phyloP scores from a whole-genome alignment of 2,888 invertebrate species.

The Sphaerophoria rueppellii region DNA sequence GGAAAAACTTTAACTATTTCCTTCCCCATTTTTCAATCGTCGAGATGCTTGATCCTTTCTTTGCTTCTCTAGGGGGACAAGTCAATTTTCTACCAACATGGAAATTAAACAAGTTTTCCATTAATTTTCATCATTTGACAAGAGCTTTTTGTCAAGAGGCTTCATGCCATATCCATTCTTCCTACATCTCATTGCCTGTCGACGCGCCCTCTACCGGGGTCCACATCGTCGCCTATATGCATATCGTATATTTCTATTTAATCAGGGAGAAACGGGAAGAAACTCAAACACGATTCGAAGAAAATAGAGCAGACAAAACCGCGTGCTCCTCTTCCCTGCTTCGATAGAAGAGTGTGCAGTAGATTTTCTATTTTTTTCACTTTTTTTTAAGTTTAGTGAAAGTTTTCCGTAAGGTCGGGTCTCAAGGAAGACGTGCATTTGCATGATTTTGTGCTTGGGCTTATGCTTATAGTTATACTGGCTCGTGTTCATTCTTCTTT shows the following conservation, averaged over 20 bases:
- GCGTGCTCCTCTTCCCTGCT: conserved; percentile 37
- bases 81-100: conserved; percentile 64
- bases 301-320: conserved; percentile 61
- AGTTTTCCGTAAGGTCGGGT: conserved; percentile 52
- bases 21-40: not conserved
- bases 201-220: not conserved
- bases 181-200: too few species aligned
- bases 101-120: conserved; percentile 71
- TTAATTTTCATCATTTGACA: conserved; percentile 64
- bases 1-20: conserved; percentile 31
- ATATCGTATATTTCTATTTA: conserved; percentile 17
- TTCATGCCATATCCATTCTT: conserved; percentile 11
- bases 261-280: conserved; percentile 9
- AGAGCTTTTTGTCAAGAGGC: conserved; percentile 49
- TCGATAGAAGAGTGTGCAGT: conserved; percentile 20
- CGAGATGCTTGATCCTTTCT: not conserved
- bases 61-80: conserved; percentile 30
- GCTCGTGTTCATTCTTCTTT: conserved; percentile 29
- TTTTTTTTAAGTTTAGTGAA: conserved; percentile 49
- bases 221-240: not conserved
- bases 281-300: conserved; percentile 38
- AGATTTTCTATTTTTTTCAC: conserved; percentile 28
- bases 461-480: not conserved
- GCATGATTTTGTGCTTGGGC: conserved; percentile 49
- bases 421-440: conserved; percentile 57